Evolutionary conservation across 2,888 invertebrate genomes (phyloP).

Genomic region (Myathropa florea): DNA sequence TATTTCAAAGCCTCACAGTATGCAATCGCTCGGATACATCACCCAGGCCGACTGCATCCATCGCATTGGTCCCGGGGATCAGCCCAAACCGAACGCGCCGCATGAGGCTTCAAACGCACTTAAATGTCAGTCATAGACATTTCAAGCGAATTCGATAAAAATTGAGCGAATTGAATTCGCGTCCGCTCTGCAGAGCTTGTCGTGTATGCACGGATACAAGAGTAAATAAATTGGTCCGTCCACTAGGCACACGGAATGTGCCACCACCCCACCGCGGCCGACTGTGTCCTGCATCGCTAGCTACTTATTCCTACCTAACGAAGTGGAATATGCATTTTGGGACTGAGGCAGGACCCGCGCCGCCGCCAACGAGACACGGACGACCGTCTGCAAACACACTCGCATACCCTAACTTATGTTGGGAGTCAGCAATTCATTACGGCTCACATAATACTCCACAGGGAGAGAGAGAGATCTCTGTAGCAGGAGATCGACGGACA

Average conservation of each 20-base stretch:
- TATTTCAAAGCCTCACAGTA: conserved; percentile 26
- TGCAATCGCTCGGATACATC: conserved; percentile 13
- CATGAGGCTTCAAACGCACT: conserved; percentile 36
- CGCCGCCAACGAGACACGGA: neutral
- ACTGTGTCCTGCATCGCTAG: neutral
- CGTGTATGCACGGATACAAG: conserved; percentile 10
- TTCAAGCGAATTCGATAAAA: conserved; percentile 49
- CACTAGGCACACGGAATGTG: conserved; percentile 35
- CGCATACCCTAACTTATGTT: conserved; percentile 39
- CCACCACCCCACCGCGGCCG: conserved; percentile 20
- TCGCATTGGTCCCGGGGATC: neutral
- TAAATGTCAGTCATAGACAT: conserved; percentile 54
- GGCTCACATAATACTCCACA: conserved; percentile 45
- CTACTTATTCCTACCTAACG: conserved; percentile 30
- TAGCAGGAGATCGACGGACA: conserved; percentile 71
- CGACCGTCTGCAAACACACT: conserved; percentile 10
- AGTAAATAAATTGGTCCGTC: conserved; percentile 49
- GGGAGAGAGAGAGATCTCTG: conserved; percentile 16
- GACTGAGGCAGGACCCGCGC: conserved; percentile 8
- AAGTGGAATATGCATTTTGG: conserved; percentile 31
- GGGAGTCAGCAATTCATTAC: conserved; percentile 58
- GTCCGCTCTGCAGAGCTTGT: neutral
- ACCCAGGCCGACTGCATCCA: neutral
- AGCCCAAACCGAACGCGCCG: neutral
- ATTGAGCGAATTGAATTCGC: conserved; percentile 31